These are phyloP conservation scores for Falco concolor DNA, from an alignment of 2,797 vertebrate genomes.

Conservation along the genomic window DNA sequence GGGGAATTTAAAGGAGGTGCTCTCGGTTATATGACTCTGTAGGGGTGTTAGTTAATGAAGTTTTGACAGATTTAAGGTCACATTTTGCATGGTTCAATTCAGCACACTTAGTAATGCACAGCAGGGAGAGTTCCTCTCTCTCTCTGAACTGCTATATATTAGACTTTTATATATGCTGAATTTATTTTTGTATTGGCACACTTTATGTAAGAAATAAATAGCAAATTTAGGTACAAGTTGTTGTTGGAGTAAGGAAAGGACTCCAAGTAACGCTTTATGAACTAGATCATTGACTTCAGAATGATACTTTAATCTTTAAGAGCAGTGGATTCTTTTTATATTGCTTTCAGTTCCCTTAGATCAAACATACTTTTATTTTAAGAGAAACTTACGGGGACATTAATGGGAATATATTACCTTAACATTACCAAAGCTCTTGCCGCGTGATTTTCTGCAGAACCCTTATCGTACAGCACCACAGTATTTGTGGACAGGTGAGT, in stretches of 20 bases:
- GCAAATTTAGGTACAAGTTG: neutral
- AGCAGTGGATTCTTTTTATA: neutral
- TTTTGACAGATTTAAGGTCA: conserved; percentile 55
- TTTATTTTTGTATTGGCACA: neutral
- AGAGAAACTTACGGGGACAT: neutral
- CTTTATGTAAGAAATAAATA: conserved; percentile 6
- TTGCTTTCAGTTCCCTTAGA: neutral
- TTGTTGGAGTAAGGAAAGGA: neutral
- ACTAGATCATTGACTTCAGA: neutral
- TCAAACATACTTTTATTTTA: neutral
- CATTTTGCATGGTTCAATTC: conserved; percentile 1
- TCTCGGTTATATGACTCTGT: neutral
- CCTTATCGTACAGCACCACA: rapidly evolving
- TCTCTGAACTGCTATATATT: neutral
- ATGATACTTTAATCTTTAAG: neutral
- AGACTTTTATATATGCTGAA: neutral
- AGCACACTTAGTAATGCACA: conserved; percentile 5
- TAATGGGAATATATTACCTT: neutral
- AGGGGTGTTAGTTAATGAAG: conserved; percentile 31
- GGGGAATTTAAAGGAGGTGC: conserved; percentile 39
- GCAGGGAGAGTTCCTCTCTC: conserved; percentile 8
- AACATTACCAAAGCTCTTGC: neutral
- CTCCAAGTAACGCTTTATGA: neutral
- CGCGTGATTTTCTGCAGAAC: neutral
- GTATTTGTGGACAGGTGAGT: neutral